Evolutionary conservation across 2,888 invertebrate genomes (phyloP), one percentile per base, ranked within the genome.

Genomic region (Agrotis exclamationis): DNA sequence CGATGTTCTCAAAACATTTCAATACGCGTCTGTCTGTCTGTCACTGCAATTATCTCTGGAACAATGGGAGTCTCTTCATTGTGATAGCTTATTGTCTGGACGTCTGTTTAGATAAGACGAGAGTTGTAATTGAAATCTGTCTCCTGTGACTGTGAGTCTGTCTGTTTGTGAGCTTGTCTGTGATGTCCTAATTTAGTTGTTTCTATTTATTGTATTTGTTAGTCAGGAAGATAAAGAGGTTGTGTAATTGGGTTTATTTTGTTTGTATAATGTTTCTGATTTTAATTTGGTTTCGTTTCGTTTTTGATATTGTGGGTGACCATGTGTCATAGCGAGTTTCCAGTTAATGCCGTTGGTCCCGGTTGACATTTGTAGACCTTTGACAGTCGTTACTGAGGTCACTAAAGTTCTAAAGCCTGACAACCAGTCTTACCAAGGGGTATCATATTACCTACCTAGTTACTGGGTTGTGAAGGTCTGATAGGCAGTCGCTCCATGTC

Each of bases 51-150:
- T 69, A 75, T 77, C 80, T 80, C 33, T 11, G 45, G 57, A 74
- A 77, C 68, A 75, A 80, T 63, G 53, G 53, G n/a, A 20, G 51
- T 53, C 11, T 54, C 47, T 63, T 54, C 51, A 53, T 54, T 66
- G 44, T 64, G 63, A 68, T 68, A 68, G 51, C 33, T 9, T 6
- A 62, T 69, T 80, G 77, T 80, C 80, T 64, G 62, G 1, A n/a
- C 48, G 62, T 56, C 74, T 57, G 20, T 58, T 44, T 9, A 59
- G 76, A 80, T 77, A 77, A 64, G 56, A 11, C n/a, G 11, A 39
- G 53, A 74, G 51, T 50, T 50, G 45, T 80, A 69, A 80, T 75
- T 75, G 69, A 62, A 75, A 80, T 39, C 44, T 80, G 76, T 77
- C 63, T 75, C 69, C 69, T 77, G 60, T 7, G 39, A 2, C 7